Conservation (phyloP, 2,888 invertebrate species). For the Macropis europaea region DNA sequence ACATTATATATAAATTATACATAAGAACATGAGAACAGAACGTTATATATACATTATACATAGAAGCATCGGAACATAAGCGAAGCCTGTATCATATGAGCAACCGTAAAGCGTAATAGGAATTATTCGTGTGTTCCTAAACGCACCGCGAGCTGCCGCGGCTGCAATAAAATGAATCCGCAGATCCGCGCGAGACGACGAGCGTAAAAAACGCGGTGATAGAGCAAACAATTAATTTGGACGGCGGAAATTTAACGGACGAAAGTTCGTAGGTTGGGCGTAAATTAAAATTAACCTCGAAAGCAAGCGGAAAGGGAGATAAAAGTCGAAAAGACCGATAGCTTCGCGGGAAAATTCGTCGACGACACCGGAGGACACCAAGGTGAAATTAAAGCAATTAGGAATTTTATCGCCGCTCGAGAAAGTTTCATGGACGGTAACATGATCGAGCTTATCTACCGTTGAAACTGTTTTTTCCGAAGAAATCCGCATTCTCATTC, state of each 20-base stretch:
- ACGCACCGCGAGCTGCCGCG: too few species aligned
- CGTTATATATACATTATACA: too few species aligned
- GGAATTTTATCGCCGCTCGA: conserved; percentile 55
- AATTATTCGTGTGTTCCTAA: too few species aligned
- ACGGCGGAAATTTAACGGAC: background rate
- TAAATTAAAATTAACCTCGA: conserved; percentile 4
- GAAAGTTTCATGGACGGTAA: conserved; percentile 43
- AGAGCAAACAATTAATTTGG: background rate
- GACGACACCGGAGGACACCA: background rate
- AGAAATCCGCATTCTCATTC: too few species aligned
- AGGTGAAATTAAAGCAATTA: conserved; percentile 46
- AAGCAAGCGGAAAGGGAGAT: background rate
- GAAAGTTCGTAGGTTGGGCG: background rate
- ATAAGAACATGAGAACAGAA: too few species aligned
- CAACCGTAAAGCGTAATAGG: too few species aligned
- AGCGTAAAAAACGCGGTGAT: background rate
- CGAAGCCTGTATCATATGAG: too few species aligned
- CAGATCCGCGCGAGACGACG: too few species aligned
- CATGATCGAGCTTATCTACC: conserved; percentile 52
- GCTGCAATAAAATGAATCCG: background rate
- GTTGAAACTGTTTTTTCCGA: too few species aligned
- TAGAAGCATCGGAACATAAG: too few species aligned
- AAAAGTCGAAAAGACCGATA: conserved; percentile 10
- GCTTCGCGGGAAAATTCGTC: conserved; percentile 24
- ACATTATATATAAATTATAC: too few species aligned